Evolutionary conservation across 2,888 invertebrate species (phyloP).

Genomic region (Pomacea canaliculata): DNA sequence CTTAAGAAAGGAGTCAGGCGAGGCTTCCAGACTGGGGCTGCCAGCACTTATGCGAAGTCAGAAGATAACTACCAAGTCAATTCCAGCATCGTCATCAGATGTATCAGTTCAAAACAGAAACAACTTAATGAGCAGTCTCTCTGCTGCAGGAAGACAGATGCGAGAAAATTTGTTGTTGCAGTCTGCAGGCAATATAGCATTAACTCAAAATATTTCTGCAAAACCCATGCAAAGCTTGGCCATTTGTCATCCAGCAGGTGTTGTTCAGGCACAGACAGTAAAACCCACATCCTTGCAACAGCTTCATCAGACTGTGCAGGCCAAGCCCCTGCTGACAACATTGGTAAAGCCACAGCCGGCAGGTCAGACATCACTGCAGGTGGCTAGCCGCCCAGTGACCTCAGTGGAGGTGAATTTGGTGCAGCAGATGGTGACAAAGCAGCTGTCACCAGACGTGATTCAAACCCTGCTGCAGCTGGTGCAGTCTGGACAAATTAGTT

Average conservation of each 20-base stretch:
- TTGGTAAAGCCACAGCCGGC: background rate
- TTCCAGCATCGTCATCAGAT: background rate
- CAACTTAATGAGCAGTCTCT: background rate
- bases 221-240: no score
- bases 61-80: background rate
- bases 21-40: conserved; percentile 4
- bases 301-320: background rate
- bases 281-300: background rate
- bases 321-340: background rate
- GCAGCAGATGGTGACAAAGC: conserved; percentile 15
- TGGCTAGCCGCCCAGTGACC: background rate
- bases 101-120: background rate
- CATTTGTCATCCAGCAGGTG: background rate
- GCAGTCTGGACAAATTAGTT: conserved; percentile 4
- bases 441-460: conserved; percentile 14
- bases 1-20: conserved; percentile 16
- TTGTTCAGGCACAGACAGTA: background rate
- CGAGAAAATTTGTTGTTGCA: background rate
- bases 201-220: background rate
- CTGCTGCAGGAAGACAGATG: background rate
- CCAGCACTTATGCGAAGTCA: conserved; percentile 12
- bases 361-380: background rate
- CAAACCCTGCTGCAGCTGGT: conserved; percentile 12
- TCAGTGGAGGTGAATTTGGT: background rate
- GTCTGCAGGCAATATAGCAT: background rate